phyloP scores from a whole-genome alignment of 2,797 vertebrate genomes.

The Numenius phaeopus region DNA sequence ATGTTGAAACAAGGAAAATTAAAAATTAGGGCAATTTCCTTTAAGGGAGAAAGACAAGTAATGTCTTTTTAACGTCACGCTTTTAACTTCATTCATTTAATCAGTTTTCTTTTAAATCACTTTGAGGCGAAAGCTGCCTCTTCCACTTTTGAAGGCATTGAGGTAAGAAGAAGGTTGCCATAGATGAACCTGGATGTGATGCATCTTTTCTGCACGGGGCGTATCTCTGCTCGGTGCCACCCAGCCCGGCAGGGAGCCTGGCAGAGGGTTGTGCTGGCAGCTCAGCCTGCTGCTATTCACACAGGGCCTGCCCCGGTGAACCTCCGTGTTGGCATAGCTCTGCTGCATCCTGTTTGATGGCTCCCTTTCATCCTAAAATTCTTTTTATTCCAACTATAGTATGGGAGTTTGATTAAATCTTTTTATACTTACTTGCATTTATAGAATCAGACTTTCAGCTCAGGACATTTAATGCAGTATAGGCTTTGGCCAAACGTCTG shows the following conservation, averaged over 20 bases:
- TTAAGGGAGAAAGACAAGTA: not conserved
- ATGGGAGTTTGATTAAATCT: not conserved
- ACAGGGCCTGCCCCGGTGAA: fast-evolving
- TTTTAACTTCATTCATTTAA: not conserved
- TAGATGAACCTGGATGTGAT: not conserved
- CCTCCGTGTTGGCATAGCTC: not conserved
- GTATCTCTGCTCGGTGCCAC: fast-evolving
- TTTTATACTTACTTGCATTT: not conserved
- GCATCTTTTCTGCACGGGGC: not conserved
- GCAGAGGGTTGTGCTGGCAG: not conserved
- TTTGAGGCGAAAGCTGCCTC: not conserved
- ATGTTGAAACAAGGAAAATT: not conserved
- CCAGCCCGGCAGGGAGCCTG: not conserved
- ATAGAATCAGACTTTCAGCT: not conserved
- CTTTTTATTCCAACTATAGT: not conserved
- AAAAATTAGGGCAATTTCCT: not conserved
- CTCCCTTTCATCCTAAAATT: not conserved
- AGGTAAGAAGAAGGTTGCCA: not conserved
- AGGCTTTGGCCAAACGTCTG: not conserved
- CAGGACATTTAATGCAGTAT: not conserved
- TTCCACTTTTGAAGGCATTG: not conserved
- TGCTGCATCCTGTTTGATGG: not conserved
- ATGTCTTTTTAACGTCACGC: not conserved
- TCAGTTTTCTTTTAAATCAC: not conserved
- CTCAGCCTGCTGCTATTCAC: not conserved